Base-by-base conservation (phyloP, 2,797 vertebrate species). In the Amblyopsis hoosieri region DNA sequence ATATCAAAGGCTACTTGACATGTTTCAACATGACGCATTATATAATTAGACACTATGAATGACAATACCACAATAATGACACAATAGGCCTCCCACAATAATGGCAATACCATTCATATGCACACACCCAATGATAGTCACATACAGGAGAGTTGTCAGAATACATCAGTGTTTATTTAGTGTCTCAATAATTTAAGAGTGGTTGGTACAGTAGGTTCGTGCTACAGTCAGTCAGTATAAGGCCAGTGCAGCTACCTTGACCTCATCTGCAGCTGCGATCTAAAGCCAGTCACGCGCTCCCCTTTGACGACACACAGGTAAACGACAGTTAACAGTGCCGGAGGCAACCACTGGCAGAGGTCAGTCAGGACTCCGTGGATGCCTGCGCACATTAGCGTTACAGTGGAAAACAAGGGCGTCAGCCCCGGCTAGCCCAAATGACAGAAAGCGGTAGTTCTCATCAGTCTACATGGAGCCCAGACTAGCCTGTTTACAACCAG, bases 111-210 rank as follows among this genome's bases (percentile, higher is more conserved):
- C 33, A 37, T 5, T 5, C 33, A 6, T 11, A 48, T 9, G 12
- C 33, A 2, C 13, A 5, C 13, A 29, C 37, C 62, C 47, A 62
- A 17, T 58, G 12, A 9, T 73, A 82, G 73, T 12, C 37, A 82
- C 61, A 37, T 23, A 67, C 45, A 51, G 51, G 67, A 59, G 60
- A 82, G 52, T 19, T 50, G 45, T 60, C 1, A 4, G 46, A 89
- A 88, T 63, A 85, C 88, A 87, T 87, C 82, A 76, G 67, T 74
- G 63, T 91, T 89, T 90, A 87, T 90, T 90, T 79, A 62, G 74
- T 72, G 76, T 85, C 29, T 71, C 82, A 90, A 91, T 91, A 91
- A 92, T 90, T 91, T 90, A 90, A 85, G 60, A 70, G 78, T 78
- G 70, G 78, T 76, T 53, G 51, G 53, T 76, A 76, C 48, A 69